Evolutionary conservation across 2,113 vertebrate genomes (phyloP), one percentile per base, ranked within the genome.

Genomic region (Azemiops feae): DNA sequence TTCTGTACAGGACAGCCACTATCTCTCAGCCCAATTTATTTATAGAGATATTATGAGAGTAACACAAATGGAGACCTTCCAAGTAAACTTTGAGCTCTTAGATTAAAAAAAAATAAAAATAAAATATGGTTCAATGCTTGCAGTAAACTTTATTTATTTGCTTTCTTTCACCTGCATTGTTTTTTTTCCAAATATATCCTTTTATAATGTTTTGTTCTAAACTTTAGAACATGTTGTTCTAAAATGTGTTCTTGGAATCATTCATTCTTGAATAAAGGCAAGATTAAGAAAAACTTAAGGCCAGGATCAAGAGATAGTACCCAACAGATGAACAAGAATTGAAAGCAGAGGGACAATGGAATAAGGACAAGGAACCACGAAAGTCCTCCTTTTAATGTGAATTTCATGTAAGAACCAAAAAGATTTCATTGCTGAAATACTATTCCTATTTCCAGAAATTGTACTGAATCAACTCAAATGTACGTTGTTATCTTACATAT

Each of bases 391-490:
- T 58, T 27, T 58, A 9, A 58, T 58, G 57, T 58, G 7, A 58
- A 58, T 27, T 27, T 58, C 57, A 55, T 20, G 20, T 55, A 5
- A 20, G 54, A 58, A 43, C 23, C 89, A 89, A 92, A 10, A 95
- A 57, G 0, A 86, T 91, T 95, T 90, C 87, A 57, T 85, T 1
- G 8, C 52, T 20, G 85, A 95, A 91, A 11, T 22, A 89, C 18
- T 39, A 92, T 12, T 85, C 47, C 54, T 55, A 55, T 55, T 55
- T 55, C 3, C 54, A 55, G 54, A 20, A 55, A 55, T 55, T 4
- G 18, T 55, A 94, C 1, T 91, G 45, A 0, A 69, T 90, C 39
- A 93, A 34, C 52, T 47, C 95, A 93, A 95, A 30, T 30, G 85
- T 43, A 64, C 27, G 39, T 60, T 92, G 39, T 93, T 43, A 88